A percentile compares a stretch with the other conserved stretches of the same genome.
These are phyloP conservation scores for Rhyacophila evoluta DNA, from an alignment of 2,888 invertebrate genomes.

Conservation along the genomic window DNA sequence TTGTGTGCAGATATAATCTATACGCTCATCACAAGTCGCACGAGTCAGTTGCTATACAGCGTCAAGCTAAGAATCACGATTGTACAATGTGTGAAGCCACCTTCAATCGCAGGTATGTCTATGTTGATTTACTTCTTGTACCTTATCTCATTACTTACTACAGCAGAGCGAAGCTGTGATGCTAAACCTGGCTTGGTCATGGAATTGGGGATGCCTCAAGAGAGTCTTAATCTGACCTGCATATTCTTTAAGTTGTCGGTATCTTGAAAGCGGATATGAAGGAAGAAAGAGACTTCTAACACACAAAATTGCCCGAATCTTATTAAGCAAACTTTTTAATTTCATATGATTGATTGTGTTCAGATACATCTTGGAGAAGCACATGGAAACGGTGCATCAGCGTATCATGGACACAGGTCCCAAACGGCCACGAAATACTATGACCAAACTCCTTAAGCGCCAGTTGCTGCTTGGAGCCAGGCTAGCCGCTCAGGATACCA, in stretches of 20 bases:
- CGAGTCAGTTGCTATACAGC: conserved; percentile 57
- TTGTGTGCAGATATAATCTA: conserved; percentile 66
- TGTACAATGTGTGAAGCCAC: conserved; percentile 66
- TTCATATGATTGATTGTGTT: too few species aligned
- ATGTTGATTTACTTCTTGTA: too few species aligned
- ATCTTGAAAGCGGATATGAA: too few species aligned
- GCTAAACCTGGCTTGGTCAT: too few species aligned
- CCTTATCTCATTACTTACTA: too few species aligned
- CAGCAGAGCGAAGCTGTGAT: too few species aligned
- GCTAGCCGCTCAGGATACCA: not conserved
- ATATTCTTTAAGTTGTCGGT: too few species aligned
- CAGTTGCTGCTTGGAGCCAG: conserved; percentile 57
- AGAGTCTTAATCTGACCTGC: too few species aligned
- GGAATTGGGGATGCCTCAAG: too few species aligned
- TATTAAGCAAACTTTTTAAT: too few species aligned
- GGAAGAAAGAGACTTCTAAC: too few species aligned
- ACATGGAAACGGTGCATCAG: conserved; percentile 63
- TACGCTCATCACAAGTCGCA: conserved; percentile 66
- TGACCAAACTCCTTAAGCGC: conserved; percentile 69
- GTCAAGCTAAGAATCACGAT: conserved; percentile 58
- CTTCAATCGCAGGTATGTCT: conserved; percentile 61
- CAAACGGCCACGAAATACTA: conserved; percentile 67
- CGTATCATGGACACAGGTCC: conserved; percentile 66
- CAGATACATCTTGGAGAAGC: conserved; percentile 67
- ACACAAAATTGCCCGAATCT: too few species aligned